Percentiles rank a stretch among this genome's conserved stretches.
These are phyloP conservation scores for Cirrhinus mrigala DNA, from an alignment of 2,797 vertebrate species.

Conservation along the genomic window DNA sequence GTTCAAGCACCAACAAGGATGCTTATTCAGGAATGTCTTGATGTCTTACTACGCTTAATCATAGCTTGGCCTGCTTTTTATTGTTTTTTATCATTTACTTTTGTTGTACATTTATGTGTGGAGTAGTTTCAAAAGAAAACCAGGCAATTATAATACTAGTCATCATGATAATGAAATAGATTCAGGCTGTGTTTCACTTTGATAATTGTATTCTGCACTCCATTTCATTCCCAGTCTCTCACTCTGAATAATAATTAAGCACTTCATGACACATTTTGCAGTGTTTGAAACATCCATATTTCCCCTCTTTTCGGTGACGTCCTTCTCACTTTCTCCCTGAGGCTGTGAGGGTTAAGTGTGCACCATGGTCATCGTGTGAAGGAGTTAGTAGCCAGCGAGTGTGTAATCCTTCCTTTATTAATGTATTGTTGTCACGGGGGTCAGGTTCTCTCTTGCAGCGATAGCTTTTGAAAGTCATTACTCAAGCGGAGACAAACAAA, in stretches of 20 bases:
- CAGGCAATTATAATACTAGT: not conserved
- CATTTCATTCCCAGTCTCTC: not conserved
- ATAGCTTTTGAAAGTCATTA: slow-evolving; percentile 57
- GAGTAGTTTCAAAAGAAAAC: slow-evolving; percentile 1
- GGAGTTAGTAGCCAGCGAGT: slow-evolving; percentile 21
- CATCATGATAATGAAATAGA: slow-evolving; percentile 5
- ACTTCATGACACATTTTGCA: slow-evolving; percentile 14
- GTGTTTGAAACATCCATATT: not conserved
- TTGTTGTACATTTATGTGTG: not conserved
- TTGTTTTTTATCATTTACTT: not conserved
- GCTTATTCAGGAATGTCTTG: not conserved
- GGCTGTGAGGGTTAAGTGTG: slow-evolving; percentile 40
- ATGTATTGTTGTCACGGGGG: slow-evolving; percentile 52
- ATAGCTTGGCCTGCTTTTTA: not conserved
- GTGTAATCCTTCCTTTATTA: slow-evolving; percentile 57
- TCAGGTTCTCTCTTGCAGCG: slow-evolving; percentile 47
- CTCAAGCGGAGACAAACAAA: slow-evolving; percentile 57
- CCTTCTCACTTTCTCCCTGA: not conserved
- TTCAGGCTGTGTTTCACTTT: slow-evolving; percentile 9
- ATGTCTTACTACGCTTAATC: not conserved
- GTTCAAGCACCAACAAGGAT: not conserved
- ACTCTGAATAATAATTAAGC: slow-evolving; percentile 18
- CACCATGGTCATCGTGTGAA: slow-evolving; percentile 18
- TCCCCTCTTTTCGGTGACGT: not conserved
- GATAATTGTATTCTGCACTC: slow-evolving; percentile 4